Base-by-base conservation (phyloP, 2,888 invertebrate genomes). In the Eledone cirrhosa region DNA sequence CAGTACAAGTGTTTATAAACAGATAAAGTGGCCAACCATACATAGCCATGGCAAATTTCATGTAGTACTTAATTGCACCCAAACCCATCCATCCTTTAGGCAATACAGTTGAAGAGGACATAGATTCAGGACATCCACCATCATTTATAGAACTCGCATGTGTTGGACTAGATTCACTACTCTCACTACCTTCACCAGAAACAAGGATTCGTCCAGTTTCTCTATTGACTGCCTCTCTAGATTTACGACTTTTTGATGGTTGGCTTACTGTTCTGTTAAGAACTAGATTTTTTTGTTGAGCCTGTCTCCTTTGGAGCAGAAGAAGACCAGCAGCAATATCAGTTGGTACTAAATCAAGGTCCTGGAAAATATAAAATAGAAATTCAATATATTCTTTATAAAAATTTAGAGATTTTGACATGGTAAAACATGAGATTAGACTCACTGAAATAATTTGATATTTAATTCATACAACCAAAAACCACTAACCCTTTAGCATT, bases 11-110 rank as follows among this genome's bases (percentile, higher is more conserved):
- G 88, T 95, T 94, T 48, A 94, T 92, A 89, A 95, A 95, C 87
- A 96, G 91, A 80, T 95, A 95, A 86, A 95, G 94, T 0, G 96
- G 94, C 96, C 96, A 97, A 0, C 97, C 96, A 89, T 97, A 97
- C 13, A 95, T 94, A 8, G 95, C 95, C 89, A 95, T 93, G 0
- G 96, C 95, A 84, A 95, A 93, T 88, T 94, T 93, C 86, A 96
- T 92, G 88, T 94, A 96, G 90, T 96, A 94, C 79, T 93, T 89
- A 3, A 95, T 95, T 86, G 94, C 93, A 77, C 94, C 93, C 82
- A 95, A 90, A 83, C 94, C 94, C 95, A 96, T 96, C 96, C 96
- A 96, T 19, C 80, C 81, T 77, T 85, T 83, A 1, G 84, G 86
- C 69, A 69, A 33, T 16, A 75, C 75, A 47, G 47, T 24, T 19